Conservation (phyloP, 2,113 vertebrate genomes). For the Tychaedon coryphoeus region DNA sequence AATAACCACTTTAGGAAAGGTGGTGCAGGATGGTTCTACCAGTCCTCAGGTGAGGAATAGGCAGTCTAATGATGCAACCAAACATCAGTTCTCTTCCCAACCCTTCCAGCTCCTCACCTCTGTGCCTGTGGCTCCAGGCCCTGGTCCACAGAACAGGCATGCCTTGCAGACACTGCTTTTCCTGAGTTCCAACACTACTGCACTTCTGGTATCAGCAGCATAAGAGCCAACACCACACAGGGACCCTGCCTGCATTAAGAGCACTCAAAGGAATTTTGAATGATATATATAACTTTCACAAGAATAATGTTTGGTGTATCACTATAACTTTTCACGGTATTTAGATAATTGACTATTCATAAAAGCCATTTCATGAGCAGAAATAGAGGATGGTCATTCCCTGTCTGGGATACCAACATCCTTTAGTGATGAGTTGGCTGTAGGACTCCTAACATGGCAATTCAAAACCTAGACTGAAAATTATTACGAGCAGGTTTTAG, state of each 20-base stretch:
- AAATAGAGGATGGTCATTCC: background rate
- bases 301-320: background rate
- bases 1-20: background rate
- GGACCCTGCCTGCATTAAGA: background rate
- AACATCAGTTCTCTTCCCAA: background rate
- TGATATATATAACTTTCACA: background rate
- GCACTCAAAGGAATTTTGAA: background rate
- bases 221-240: background rate
- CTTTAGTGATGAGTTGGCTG: background rate
- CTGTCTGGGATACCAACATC: background rate
- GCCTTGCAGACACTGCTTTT: background rate
- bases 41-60: background rate
- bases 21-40: background rate
- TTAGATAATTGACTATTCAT: background rate
- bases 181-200: background rate
- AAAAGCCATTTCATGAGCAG: background rate
- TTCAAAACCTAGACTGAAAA: background rate
- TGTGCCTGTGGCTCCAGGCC: background rate
- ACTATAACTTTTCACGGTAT: background rate
- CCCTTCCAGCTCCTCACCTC: background rate
- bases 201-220: background rate
- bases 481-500: background rate
- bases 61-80: background rate
- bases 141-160: background rate
- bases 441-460: background rate